phyloP scores from a whole-genome alignment of 2,113 vertebrate genomes.

The Ahaetulla prasina region DNA sequence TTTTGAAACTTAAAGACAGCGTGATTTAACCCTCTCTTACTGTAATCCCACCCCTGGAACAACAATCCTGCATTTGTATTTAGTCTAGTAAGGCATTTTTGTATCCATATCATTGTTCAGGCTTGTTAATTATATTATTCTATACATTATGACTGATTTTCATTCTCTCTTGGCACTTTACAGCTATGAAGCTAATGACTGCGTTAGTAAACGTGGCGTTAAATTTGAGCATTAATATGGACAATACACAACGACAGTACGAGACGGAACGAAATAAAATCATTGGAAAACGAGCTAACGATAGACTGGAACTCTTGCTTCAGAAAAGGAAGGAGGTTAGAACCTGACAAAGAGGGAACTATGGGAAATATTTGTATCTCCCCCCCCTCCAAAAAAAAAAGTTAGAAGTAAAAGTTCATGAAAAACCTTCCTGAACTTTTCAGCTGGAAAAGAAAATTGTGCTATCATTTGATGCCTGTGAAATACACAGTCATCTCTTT shows the following conservation, averaged over 20 bases:
- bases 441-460: not conserved
- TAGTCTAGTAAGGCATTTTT: not conserved
- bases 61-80: not conserved
- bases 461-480: not conserved
- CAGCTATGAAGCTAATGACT: conserved; percentile 99
- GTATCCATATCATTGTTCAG: not conserved
- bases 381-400: not conserved
- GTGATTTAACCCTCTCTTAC: not conserved
- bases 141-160: conserved; percentile 10
- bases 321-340: conserved; percentile 98
- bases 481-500: not conserved
- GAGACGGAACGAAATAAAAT: conserved; percentile 97
- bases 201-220: conserved; percentile 98
- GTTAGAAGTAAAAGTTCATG: not conserved
- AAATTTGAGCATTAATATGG: conserved; percentile 99
- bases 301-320: conserved; percentile 90
- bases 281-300: conserved; percentile 93
- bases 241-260: conserved; percentile 97
- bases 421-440: not conserved
- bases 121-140: not conserved
- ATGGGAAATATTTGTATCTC: not conserved
- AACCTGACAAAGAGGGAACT: not conserved
- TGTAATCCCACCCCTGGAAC: not conserved
- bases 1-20: not conserved
- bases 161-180: conserved; percentile 11